Evolutionary conservation across 2,888 invertebrate species (phyloP), one percentile per base, ranked within the genome.

Genomic region (Apeira syringaria): DNA sequence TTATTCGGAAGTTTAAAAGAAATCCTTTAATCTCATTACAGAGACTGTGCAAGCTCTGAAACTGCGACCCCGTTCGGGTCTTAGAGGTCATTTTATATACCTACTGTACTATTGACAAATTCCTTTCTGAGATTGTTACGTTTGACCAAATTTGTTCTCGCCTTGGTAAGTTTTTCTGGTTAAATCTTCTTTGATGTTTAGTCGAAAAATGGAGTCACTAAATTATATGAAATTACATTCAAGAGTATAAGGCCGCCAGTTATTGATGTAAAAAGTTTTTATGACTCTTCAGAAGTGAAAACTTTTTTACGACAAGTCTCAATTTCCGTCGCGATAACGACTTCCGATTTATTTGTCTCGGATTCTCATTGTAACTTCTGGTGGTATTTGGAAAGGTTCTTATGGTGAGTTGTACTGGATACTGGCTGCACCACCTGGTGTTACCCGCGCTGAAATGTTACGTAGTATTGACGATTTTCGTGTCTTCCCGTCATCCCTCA

Each of bases 1-100:
- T 68, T 70, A 73, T 66, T 65, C 59, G 68, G 64, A 73, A 75
- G 62, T 75, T 74, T 68, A 52, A 68, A 73, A 70, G 64, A 72
- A 74, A 70, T 63, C 57, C 62, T 74, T 71, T 67, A 68, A 69
- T 74, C 66, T 69, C 58, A 74, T 77, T 74, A 6, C 2, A 1
- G 20, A 5, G 20, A 64, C 70, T 74, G 67, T 73, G 66, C 62
- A 67, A 72, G 53, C 45, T 53, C 32, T 33, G 37, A 49, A 68
- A 70, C 52, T 66, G 57, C 52, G 63, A 40, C 54, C 52, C 47
- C 45, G 48, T 61, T 61, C 49, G 49, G 40, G 59, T 47, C 54
- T n/a, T 34, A 45, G 53, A 53, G 47, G 50, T 64, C 64, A 56
- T 71, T 68, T 15, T n/a, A n/a, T n/a, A n/a, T n/a, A n/a, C n/a